Conservation (phyloP, 2,797 vertebrate genomes). For the Smutsia gigantea region DNA sequence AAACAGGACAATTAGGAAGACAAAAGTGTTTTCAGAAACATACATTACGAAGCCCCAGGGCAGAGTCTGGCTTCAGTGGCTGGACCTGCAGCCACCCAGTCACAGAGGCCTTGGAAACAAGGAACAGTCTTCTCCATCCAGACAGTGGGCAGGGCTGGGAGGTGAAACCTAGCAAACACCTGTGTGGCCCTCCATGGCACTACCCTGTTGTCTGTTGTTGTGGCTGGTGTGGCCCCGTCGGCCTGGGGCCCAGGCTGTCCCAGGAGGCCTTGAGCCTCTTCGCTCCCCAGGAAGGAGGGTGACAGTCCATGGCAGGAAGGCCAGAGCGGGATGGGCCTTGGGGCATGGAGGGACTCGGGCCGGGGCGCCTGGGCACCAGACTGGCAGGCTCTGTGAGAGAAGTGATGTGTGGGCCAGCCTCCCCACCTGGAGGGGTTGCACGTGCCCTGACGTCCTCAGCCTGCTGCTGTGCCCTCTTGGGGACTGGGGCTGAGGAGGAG, state of each 20-base stretch:
- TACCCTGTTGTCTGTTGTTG: background rate
- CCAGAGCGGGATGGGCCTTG: background rate
- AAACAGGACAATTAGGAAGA: background rate
- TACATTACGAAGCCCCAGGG: background rate
- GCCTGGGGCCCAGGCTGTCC: background rate
- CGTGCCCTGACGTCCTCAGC: fast-evolving
- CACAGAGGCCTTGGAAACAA: fast-evolving
- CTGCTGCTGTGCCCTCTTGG: fast-evolving
- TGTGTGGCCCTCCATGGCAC: fast-evolving
- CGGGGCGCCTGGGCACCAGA: background rate
- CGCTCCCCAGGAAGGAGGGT: background rate
- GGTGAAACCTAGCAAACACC: too few relatives aligned
- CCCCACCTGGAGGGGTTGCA: fast-evolving
- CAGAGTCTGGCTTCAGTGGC: background rate
- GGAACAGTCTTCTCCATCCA: fast-evolving
- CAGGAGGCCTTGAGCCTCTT: background rate
- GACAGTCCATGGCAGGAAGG: background rate
- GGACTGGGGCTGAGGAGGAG: fast-evolving
- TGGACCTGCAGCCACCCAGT: too few relatives aligned
- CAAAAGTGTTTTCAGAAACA: background rate
- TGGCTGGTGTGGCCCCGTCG: fast-evolving
- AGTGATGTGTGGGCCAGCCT: background rate
- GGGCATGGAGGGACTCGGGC: background rate
- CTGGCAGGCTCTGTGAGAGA: background rate
- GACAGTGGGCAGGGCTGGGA: fast-evolving